A percentile compares a stretch with the other conserved stretches of the same genome.
Evolutionary conservation across 1,140 invertebrate genomes (phyloP).

Genomic region (Stenopsyche tienmushanensis): DNA sequence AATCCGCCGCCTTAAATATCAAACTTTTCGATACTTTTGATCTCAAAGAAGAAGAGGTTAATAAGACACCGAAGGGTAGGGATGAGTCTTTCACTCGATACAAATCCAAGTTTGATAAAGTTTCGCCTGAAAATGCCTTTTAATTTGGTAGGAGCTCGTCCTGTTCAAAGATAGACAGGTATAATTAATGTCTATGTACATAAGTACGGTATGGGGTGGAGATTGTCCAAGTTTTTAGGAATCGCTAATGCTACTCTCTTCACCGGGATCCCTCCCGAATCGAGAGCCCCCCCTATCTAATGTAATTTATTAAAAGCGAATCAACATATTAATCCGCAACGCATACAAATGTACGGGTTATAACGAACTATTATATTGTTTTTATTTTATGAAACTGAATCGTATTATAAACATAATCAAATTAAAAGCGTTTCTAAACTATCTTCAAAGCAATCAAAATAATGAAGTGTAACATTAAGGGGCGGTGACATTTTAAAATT

Average conservation of each 20-base stretch:
- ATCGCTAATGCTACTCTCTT: neutral
- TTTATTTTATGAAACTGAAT: no score
- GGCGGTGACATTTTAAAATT: no score
- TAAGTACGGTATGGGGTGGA: constrained; percentile 11
- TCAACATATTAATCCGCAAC: constrained; percentile 1
- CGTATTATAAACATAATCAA: no score
- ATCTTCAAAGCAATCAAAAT: no score
- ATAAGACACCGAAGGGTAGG: constrained; percentile 25
- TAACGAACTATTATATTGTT: no score
- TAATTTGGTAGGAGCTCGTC: constrained; percentile 28
- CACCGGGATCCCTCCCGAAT: neutral
- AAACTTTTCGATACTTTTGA: constrained; percentile 42
- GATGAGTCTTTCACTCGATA: constrained; percentile 32
- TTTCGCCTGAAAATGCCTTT: constrained; percentile 33
- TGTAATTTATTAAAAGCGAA: constrained; percentile 14
- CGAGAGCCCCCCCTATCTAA: neutral
- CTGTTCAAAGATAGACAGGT: constrained; percentile 39
- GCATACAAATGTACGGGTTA: neutral
- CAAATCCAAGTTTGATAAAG: constrained; percentile 40
- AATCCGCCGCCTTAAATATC: constrained; percentile 39
- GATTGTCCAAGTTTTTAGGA: constrained; percentile 11
- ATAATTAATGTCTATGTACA: constrained; percentile 38
- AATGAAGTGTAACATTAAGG: no score
- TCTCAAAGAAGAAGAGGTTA: constrained; percentile 34
- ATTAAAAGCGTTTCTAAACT: no score